Evolutionary conservation across 2,888 invertebrate species (phyloP).

Genomic region (Hyppa rectilinea): DNA sequence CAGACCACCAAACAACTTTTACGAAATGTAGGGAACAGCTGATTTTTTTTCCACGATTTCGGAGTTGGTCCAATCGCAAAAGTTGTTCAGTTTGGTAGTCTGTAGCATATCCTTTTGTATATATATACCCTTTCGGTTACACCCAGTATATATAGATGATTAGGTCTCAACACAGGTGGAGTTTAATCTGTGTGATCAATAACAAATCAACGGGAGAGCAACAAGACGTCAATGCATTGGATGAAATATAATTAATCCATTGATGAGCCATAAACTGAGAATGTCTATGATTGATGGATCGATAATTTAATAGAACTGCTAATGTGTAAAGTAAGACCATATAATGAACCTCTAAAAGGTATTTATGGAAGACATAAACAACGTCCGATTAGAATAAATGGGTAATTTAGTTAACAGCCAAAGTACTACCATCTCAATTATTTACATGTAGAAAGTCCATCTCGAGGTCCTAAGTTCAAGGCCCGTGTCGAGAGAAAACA

Average conservation of each 20-base stretch:
- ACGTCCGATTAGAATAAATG: not conserved
- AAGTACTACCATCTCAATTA: not conserved
- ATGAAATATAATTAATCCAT: not conserved
- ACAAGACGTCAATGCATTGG: not conserved
- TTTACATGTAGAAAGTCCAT: slow-evolving; percentile 23
- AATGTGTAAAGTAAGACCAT: not conserved
- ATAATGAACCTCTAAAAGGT: not conserved
- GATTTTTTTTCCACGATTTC: too few relatives aligned
- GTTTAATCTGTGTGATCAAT: not conserved
- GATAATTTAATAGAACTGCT: too few relatives aligned
- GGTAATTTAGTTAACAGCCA: not conserved
- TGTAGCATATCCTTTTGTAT: too few relatives aligned
- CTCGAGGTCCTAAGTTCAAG: slow-evolving; percentile 16
- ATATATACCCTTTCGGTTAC: too few relatives aligned
- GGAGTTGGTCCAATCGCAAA: too few relatives aligned
- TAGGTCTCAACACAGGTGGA: not conserved
- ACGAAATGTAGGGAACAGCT: too few relatives aligned
- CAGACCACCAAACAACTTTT: too few relatives aligned
- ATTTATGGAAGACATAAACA: not conserved
- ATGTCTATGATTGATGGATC: not conserved
- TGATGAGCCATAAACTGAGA: not conserved
- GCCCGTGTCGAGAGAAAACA: slow-evolving; percentile 13
- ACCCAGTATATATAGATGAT: too few relatives aligned
- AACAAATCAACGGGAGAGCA: slow-evolving; percentile 1
- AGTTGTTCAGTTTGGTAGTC: too few relatives aligned